phyloP scores from a whole-genome alignment of 2,888 invertebrate species.

The Hemistola chrysoprasaria region DNA sequence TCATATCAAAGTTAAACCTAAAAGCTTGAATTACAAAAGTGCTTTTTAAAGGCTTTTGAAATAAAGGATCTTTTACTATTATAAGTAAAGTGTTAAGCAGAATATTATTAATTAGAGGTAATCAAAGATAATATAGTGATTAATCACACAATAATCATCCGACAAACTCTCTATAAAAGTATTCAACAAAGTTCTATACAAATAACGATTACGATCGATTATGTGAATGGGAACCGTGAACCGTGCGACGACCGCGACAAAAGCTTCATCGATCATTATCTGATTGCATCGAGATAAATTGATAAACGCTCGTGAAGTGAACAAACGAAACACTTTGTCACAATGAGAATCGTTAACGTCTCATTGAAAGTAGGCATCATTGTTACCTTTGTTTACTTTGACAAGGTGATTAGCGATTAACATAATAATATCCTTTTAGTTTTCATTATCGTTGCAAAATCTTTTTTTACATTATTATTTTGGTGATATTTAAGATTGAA shows the following conservation, averaged over 20 bases:
- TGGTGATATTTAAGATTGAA: no score
- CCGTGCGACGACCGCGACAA: conserved; percentile 15
- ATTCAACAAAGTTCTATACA: conserved; percentile 5
- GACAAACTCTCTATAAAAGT: neutral
- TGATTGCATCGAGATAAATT: conserved; percentile 1
- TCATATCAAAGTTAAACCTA: no score
- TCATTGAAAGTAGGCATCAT: neutral
- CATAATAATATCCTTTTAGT: no score
- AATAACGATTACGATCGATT: conserved; percentile 10
- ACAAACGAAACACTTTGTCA: conserved; percentile 4
- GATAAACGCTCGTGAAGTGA: no score
- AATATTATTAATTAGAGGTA: no score
- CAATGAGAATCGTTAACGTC: neutral
- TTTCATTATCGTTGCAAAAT: no score
- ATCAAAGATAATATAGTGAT: neutral
- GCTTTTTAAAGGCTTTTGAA: no score
- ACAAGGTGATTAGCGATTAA: conserved; percentile 1
- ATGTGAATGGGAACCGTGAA: conserved; percentile 8
- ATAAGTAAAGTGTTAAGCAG: no score
- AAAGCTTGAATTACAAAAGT: no score
- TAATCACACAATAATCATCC: no score
- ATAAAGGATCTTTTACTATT: no score
- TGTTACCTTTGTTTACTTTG: neutral
- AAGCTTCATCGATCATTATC: conserved; percentile 15
- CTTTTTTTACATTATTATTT: no score